Conservation (phyloP, 2,797 vertebrate species). For the Carcharodon carcharias region DNA sequence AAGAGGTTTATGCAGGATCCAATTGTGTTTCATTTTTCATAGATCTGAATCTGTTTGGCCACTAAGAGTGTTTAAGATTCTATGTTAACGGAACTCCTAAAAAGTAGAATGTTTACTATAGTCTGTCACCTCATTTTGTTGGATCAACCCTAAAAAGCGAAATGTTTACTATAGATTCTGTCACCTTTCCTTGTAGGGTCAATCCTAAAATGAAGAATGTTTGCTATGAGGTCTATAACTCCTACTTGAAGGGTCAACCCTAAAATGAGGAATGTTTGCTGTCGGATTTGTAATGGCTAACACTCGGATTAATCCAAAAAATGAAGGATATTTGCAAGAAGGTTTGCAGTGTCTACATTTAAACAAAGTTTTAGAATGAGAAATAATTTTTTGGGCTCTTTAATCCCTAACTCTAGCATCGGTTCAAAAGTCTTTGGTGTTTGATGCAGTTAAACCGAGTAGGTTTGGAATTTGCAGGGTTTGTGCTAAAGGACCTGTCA, state of each 20-base stretch:
- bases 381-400: background rate
- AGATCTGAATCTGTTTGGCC: background rate
- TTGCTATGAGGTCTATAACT: background rate
- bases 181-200: background rate
- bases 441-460: background rate
- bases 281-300: background rate
- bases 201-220: background rate
- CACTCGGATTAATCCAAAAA: background rate
- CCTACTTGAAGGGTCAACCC: background rate
- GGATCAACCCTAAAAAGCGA: background rate
- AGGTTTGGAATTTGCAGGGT: background rate
- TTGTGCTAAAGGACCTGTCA: background rate
- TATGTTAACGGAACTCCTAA: background rate
- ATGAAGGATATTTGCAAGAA: background rate
- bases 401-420: background rate
- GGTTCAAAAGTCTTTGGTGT: background rate
- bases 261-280: conserved; percentile 9
- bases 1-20: background rate
- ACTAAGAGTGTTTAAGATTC: background rate
- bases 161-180: background rate
- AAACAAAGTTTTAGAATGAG: background rate
- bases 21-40: background rate
- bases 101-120: background rate
- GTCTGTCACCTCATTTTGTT: background rate
- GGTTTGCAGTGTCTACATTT: background rate